These are phyloP conservation scores for Eupeodes corollae DNA, from an alignment of 1,140 invertebrate species.

Conservation along the genomic window DNA sequence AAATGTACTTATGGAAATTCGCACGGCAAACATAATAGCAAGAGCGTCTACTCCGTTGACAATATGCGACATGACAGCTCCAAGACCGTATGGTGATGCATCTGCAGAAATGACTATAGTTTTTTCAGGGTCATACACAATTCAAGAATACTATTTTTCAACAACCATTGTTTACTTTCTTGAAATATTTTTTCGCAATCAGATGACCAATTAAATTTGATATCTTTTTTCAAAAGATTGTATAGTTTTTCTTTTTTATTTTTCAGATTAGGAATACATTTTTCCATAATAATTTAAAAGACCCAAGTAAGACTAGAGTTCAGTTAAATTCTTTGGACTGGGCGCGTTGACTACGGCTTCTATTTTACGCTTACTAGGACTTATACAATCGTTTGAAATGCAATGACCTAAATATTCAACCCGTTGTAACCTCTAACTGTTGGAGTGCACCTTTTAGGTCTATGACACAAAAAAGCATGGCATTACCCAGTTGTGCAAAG, in stretches of 20 bases:
- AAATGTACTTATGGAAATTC: slow-evolving; percentile 33
- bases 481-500: too few relatives aligned
- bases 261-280: slow-evolving; percentile 22
- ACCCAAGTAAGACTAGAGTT: slow-evolving; percentile 30
- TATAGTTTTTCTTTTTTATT: slow-evolving; percentile 18
- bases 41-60: slow-evolving; percentile 23
- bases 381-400: slow-evolving; percentile 26
- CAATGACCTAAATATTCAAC: slow-evolving; percentile 31
- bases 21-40: slow-evolving; percentile 35
- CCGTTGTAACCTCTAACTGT: too few relatives aligned
- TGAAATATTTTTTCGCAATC: slow-evolving; percentile 5
- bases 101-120: slow-evolving; percentile 9
- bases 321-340: slow-evolving; percentile 21
- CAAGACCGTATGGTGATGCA: slow-evolving; percentile 11
- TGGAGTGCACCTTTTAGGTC: too few relatives aligned
- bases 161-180: too few relatives aligned
- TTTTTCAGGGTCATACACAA: slow-evolving; percentile 19
- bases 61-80: slow-evolving; percentile 18
- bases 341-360: slow-evolving; percentile 28
- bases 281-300: slow-evolving; percentile 29
- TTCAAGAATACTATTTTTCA: slow-evolving; percentile 5
- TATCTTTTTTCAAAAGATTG: slow-evolving; percentile 10
- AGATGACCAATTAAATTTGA: slow-evolving; percentile 10
- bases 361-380: slow-evolving; percentile 28
- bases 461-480: too few relatives aligned